These are phyloP conservation scores for Gari tellinella DNA, from an alignment of 2,888 invertebrate genomes.

Conservation along the genomic window DNA sequence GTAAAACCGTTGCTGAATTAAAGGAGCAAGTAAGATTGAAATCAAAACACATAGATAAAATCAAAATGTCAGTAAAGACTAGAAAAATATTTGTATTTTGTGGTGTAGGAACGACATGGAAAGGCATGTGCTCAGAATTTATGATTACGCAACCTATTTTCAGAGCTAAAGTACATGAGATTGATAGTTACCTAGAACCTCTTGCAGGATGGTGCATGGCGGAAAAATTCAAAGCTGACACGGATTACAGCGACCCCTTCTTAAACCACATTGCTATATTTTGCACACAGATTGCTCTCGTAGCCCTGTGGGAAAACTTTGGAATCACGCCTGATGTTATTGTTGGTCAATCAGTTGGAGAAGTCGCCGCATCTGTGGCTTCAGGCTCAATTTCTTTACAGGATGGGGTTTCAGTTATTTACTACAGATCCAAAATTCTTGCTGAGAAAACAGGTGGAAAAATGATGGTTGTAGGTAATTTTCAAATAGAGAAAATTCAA, in stretches of 20 bases:
- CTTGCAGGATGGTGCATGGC: slow-evolving; percentile 38
- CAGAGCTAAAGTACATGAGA: slow-evolving; percentile 45
- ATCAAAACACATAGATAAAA: neutral
- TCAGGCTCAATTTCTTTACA: slow-evolving; percentile 60
- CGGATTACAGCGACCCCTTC: slow-evolving; percentile 53
- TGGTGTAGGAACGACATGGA: slow-evolving; percentile 77
- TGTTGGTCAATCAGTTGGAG: slow-evolving; percentile 73
- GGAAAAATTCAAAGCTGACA: slow-evolving; percentile 19
- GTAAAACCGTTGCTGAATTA: neutral
- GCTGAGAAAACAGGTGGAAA: slow-evolving; percentile 55
- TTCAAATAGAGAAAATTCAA: slow-evolving; percentile 43
- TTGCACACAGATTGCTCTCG: slow-evolving; percentile 63
- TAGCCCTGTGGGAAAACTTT: slow-evolving; percentile 50
- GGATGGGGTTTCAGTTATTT: slow-evolving; percentile 66
- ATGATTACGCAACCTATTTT: slow-evolving; percentile 56
- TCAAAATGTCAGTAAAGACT: neutral
- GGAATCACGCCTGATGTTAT: slow-evolving; percentile 59
- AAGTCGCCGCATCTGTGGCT: slow-evolving; percentile 69
- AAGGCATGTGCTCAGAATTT: slow-evolving; percentile 72
- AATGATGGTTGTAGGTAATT: slow-evolving; percentile 65
- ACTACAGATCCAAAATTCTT: slow-evolving; percentile 58
- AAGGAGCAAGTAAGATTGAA: neutral
- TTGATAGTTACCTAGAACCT: slow-evolving; percentile 52
- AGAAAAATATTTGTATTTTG: slow-evolving; percentile 67
- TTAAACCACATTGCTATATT: slow-evolving; percentile 70